phyloP scores from a whole-genome alignment of 92 coral and sea anemone genomes.

The Paramuricea clavata region DNA sequence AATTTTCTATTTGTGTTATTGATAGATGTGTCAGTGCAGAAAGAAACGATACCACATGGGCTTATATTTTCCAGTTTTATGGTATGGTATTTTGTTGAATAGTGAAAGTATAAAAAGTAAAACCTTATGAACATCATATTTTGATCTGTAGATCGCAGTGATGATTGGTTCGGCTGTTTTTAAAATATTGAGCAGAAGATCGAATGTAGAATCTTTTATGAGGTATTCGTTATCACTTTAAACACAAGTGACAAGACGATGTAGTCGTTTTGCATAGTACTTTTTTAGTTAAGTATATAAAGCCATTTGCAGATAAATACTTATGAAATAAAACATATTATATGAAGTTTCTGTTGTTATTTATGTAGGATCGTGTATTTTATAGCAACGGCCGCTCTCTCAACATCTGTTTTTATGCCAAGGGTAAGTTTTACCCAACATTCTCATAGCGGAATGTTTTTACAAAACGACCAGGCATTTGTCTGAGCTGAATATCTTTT shows the following conservation, averaged over 20 bases:
- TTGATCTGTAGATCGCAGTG: slow-evolving; percentile 71
- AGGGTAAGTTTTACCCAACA: slow-evolving; percentile 61
- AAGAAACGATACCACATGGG: slow-evolving; percentile 89
- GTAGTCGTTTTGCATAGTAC: no score
- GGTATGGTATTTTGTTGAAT: slow-evolving; percentile 68
- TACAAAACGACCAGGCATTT: neutral
- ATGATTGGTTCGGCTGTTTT: slow-evolving; percentile 91
- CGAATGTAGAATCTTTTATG: slow-evolving; percentile 85
- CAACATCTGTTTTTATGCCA: slow-evolving; percentile 71
- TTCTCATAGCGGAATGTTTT: no score
- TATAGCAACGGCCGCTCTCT: slow-evolving; percentile 80
- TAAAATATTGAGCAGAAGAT: slow-evolving; percentile 70
- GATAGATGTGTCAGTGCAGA: slow-evolving; percentile 64
- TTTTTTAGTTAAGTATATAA: no score
- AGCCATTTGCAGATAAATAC: no score
- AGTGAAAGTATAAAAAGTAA: no score
- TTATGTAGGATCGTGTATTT: slow-evolving; percentile 77
- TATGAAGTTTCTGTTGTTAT: neutral
- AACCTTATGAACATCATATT: no score
- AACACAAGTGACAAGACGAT: neutral
- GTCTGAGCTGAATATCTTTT: no score
- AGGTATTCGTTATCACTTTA: slow-evolving; percentile 61
- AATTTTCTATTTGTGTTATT: no score
- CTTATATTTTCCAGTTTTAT: slow-evolving; percentile 91
- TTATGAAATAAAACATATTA: no score